Percentiles rank a stretch among this genome's conserved stretches.
Evolutionary conservation across 2,797 vertebrate genomes (phyloP).

Genomic region (Pseudomugil tenellus): DNA sequence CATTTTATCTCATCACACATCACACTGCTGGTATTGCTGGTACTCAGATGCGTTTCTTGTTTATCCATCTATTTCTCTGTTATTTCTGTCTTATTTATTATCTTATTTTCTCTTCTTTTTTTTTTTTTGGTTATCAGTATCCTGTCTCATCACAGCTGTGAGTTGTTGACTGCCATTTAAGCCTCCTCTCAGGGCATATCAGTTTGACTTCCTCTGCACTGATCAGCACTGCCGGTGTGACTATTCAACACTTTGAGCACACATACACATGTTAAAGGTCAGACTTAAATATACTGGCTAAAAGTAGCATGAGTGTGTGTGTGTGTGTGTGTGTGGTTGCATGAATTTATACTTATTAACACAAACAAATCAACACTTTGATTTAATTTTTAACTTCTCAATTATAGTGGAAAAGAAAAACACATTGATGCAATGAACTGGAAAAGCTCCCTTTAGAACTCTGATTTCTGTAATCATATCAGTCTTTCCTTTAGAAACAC

Average conservation of each 20-base stretch:
- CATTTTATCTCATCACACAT: not conserved
- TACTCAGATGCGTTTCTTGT: not conserved
- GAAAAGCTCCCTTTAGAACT: not conserved
- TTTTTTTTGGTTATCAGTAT: not conserved
- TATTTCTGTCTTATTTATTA: conserved; percentile 15
- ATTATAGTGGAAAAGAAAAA: not conserved
- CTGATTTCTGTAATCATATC: not conserved
- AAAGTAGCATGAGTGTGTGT: not conserved
- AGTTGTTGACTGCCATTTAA: not conserved
- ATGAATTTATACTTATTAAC: not conserved
- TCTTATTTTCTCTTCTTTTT: conserved; percentile 3
- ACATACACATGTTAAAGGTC: conserved; percentile 3
- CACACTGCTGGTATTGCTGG: not conserved
- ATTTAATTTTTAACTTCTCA: not conserved
- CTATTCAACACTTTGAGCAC: conserved; percentile 10
- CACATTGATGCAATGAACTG: not conserved
- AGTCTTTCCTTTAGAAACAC: no score
- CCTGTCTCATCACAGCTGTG: not conserved
- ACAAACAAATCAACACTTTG: not conserved
- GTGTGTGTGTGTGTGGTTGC: not conserved
- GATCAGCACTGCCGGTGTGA: conserved; percentile 26
- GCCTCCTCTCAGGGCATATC: conserved; percentile 18
- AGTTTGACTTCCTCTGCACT: conserved; percentile 22
- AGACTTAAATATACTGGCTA: not conserved
- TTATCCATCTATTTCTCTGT: conserved; percentile 2